Conservation (phyloP, 2,888 invertebrate genomes). For the Nomada goodeniana region DNA sequence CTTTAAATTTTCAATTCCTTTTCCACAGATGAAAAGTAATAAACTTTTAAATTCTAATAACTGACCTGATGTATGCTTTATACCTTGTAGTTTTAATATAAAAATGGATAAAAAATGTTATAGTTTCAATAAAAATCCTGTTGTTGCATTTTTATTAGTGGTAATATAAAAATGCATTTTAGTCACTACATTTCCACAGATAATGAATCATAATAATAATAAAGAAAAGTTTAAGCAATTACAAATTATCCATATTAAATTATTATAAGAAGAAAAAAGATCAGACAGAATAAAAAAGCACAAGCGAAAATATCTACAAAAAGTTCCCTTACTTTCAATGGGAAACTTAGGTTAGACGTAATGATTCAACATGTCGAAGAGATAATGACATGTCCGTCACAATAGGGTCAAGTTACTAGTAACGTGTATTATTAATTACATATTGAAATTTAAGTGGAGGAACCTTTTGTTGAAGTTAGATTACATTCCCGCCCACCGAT, state of each 20-base stretch:
- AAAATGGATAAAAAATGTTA: not conserved
- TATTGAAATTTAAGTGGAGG: not conserved
- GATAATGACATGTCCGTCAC: not conserved
- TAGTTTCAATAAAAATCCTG: not conserved
- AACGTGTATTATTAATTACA: not conserved
- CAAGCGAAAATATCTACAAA: not conserved
- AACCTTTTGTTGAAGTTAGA: slow-evolving; percentile 12
- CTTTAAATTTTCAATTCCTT: slow-evolving; percentile 37
- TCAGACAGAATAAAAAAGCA: not conserved
- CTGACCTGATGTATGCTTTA: not conserved
- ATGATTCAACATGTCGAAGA: slow-evolving; percentile 11
- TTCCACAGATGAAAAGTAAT: slow-evolving; percentile 5
- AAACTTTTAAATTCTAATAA: not conserved
- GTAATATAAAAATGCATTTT: not conserved
- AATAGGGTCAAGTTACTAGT: not conserved
- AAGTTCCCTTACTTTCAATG: not conserved
- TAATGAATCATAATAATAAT: slow-evolving; percentile 2
- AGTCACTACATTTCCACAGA: not conserved
- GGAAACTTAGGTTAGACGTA: slow-evolving; percentile 49
- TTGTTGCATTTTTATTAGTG: not conserved
- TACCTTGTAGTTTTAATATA: not conserved
- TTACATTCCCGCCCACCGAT: slow-evolving; percentile 45
- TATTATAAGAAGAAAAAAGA: not conserved
- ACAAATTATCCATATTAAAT: no score
- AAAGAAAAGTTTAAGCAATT: not conserved